Evolutionary conservation across 2,113 vertebrate species (phyloP).

Genomic region (Clarias gariepinus): DNA sequence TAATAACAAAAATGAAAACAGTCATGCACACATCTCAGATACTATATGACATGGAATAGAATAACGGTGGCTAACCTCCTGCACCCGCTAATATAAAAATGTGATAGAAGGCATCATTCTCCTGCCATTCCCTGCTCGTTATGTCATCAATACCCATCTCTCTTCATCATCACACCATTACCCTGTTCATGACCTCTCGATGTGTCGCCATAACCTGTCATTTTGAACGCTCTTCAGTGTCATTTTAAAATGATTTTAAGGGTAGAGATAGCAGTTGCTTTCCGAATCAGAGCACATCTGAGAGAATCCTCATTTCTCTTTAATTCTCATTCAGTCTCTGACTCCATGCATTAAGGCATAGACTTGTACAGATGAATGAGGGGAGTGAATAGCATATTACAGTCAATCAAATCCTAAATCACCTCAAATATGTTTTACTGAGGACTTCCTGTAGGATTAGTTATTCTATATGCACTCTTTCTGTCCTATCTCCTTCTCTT

Average conservation of each 20-base stretch:
- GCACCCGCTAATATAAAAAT: slow-evolving; percentile 25
- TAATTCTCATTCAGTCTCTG: slow-evolving; percentile 2
- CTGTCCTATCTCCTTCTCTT: background rate
- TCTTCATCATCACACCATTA: slow-evolving; percentile 29
- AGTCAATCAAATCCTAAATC: background rate
- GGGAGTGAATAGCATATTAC: background rate
- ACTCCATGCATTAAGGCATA: background rate
- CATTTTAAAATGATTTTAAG: slow-evolving; percentile 10
- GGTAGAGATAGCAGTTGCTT: background rate
- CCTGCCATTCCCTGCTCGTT: slow-evolving; percentile 3
- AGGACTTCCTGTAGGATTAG: background rate
- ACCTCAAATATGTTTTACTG: slow-evolving; percentile 1
- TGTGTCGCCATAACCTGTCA: slow-evolving; percentile 23
- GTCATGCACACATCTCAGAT: background rate
- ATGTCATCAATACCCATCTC: slow-evolving; percentile 27
- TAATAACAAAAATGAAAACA: background rate
- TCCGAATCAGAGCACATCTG: background rate
- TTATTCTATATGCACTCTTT: background rate
- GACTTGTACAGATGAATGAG: background rate
- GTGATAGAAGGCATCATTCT: slow-evolving; percentile 2
- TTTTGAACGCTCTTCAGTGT: slow-evolving; percentile 7
- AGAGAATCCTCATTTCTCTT: background rate
- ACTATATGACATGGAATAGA: background rate
- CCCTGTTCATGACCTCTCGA: slow-evolving; percentile 26
- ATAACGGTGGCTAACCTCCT: background rate